Conservation (phyloP, 2,888 invertebrate genomes). For the Sipunculus nudus region DNA sequence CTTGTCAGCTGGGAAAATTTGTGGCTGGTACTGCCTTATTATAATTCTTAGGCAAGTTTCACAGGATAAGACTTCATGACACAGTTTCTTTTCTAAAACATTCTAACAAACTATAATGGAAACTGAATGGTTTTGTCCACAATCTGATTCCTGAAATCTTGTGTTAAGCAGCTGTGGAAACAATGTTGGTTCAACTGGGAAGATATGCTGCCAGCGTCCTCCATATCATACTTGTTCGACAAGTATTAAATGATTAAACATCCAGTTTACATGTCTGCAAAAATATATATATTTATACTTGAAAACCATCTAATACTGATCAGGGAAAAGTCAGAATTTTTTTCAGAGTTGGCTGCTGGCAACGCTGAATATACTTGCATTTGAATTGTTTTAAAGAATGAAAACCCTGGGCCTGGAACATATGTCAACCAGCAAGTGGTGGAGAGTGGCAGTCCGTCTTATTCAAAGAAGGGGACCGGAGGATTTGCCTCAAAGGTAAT, state of each 20-base stretch:
- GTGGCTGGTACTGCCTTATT: no score
- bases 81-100: no score
- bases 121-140: no score
- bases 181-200: no score
- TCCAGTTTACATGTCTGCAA: background rate
- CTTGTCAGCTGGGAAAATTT: no score
- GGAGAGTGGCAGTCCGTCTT: constrained; percentile 51
- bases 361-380: background rate
- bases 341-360: background rate
- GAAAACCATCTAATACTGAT: background rate
- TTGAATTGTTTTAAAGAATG: constrained; percentile 48
- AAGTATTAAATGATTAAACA: background rate
- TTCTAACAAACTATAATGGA: no score
- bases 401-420: constrained; percentile 63
- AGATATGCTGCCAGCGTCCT: no score
- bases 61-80: no score
- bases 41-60: no score
- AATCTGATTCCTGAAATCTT: no score
- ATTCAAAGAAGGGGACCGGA: constrained; percentile 63
- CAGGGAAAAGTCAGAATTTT: background rate
- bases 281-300: background rate
- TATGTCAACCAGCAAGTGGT: constrained; percentile 50
- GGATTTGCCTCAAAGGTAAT: constrained; percentile 62
- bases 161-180: no score
- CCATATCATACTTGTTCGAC: background rate